Conservation (phyloP, 1,140 invertebrate species). For the Trichogramma pretiosum region DNA sequence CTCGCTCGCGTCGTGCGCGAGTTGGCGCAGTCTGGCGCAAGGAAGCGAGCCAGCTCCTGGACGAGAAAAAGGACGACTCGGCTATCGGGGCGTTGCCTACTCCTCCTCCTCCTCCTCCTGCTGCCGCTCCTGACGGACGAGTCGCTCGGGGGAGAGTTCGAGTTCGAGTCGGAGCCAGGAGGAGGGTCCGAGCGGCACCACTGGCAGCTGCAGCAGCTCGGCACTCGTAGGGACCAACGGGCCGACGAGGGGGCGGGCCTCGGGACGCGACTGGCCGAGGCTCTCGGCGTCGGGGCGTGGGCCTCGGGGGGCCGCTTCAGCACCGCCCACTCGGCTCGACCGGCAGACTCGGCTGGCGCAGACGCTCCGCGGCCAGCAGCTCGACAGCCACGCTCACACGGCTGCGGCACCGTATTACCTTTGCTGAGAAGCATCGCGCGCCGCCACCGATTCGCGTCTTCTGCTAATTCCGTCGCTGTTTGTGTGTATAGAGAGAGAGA, state of each 20-base stretch:
- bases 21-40: background rate
- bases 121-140: no score
- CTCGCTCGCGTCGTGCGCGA: background rate
- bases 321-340: constrained; percentile 25
- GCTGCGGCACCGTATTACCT: background rate
- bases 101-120: no score
- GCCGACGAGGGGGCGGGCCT: constrained; percentile 9
- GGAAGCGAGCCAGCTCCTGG: background rate
- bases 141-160: no score
- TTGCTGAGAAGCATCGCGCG: background rate
- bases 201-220: background rate
- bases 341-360: constrained; percentile 25
- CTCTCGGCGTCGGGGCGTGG: constrained; percentile 11
- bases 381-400: constrained; percentile 34
- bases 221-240: background rate
- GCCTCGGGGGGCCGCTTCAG: constrained; percentile 15
- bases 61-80: constrained; percentile 5
- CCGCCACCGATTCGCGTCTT: no score
- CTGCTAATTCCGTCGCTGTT: no score
- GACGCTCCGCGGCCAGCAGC: constrained; percentile 43
- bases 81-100: background rate
- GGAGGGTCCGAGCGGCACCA: constrained; percentile 13
- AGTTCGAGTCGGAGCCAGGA: background rate
- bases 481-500: no score
- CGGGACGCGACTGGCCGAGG: constrained; percentile 1